Percentiles rank a stretch among this genome's conserved stretches.
These are phyloP conservation scores for Ditylenchus dipsaci DNA, from an alignment of 1,140 invertebrate genomes.

Conservation along the genomic window DNA sequence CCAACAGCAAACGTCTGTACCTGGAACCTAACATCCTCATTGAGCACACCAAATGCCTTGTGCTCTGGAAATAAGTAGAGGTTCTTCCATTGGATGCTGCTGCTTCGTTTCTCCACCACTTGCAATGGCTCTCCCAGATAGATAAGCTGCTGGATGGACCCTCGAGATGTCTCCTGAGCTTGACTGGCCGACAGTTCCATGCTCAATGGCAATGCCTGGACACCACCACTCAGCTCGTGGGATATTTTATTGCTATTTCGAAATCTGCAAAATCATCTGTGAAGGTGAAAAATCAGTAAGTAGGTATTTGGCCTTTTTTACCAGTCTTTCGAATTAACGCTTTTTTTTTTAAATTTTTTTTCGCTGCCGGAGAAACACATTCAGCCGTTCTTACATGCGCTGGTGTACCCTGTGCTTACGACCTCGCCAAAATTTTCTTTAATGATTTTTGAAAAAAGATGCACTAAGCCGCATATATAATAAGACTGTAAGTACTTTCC, in stretches of 20 bases:
- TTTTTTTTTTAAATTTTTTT: too few species aligned
- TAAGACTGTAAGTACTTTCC: too few species aligned
- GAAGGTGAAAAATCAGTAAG: too few species aligned
- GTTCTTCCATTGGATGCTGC: slow-evolving; percentile 27
- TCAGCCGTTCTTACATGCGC: too few species aligned
- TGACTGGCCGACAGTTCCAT: neutral
- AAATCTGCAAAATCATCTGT: too few species aligned
- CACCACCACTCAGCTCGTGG: neutral
- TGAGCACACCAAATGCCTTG: slow-evolving; percentile 16
- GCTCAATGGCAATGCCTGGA: neutral
- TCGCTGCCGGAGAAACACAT: too few species aligned
- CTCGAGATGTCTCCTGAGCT: neutral
- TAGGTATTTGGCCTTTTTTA: too few species aligned
- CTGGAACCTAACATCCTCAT: slow-evolving; percentile 29
- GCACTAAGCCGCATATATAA: too few species aligned
- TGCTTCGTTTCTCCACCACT: slow-evolving; percentile 1
- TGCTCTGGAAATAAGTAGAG: slow-evolving; percentile 41
- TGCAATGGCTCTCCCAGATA: slow-evolving; percentile 30
- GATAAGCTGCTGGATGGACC: slow-evolving; percentile 10
- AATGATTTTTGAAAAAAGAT: too few species aligned
- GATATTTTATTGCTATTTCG: neutral
- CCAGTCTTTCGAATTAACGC: too few species aligned
- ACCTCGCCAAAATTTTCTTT: too few species aligned
- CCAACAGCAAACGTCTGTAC: neutral
- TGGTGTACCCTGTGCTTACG: too few species aligned